phyloP scores from a whole-genome alignment of 92 coral and sea anemone genomes.

The Galaxea fascicularis region DNA sequence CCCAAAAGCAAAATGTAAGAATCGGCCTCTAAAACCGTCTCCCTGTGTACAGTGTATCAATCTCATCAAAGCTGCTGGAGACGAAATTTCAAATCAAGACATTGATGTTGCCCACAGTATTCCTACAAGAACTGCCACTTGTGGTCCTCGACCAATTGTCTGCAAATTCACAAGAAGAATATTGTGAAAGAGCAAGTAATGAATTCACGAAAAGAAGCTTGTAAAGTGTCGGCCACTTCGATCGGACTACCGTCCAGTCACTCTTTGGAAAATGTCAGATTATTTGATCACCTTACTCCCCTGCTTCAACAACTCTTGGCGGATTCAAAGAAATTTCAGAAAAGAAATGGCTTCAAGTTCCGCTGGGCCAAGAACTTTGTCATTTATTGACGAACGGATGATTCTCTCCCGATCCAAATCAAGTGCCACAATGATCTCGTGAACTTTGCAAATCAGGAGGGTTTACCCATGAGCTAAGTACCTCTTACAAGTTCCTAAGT shows the following conservation, averaged over 20 bases:
- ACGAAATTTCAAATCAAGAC: slow-evolving; percentile 31
- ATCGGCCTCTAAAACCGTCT: slow-evolving; percentile 45
- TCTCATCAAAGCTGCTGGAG: slow-evolving; percentile 44
- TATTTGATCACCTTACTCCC: slow-evolving; percentile 54
- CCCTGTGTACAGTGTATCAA: slow-evolving; percentile 35
- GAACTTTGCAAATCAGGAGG: too few relatives aligned
- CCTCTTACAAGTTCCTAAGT: too few relatives aligned
- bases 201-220: too few relatives aligned
- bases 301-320: slow-evolving; percentile 29
- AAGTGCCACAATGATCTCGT: too few relatives aligned
- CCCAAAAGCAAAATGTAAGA: slow-evolving; percentile 5
- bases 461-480: too few relatives aligned
- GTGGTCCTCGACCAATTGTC: slow-evolving; percentile 47
- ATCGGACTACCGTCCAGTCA: too few relatives aligned
- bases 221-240: too few relatives aligned
- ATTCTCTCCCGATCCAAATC: too few relatives aligned
- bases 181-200: slow-evolving; percentile 42
- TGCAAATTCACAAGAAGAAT: slow-evolving; percentile 44
- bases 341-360: slow-evolving; percentile 26
- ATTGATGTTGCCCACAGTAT: too few relatives aligned
- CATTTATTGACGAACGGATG: too few relatives aligned
- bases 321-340: too few relatives aligned
- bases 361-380: slow-evolving; percentile 50
- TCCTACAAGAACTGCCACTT: slow-evolving; percentile 48
- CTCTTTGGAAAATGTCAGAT: slow-evolving; percentile 16